Conservation (phyloP, 2,888 invertebrate species). For the Anodontia alba region DNA sequence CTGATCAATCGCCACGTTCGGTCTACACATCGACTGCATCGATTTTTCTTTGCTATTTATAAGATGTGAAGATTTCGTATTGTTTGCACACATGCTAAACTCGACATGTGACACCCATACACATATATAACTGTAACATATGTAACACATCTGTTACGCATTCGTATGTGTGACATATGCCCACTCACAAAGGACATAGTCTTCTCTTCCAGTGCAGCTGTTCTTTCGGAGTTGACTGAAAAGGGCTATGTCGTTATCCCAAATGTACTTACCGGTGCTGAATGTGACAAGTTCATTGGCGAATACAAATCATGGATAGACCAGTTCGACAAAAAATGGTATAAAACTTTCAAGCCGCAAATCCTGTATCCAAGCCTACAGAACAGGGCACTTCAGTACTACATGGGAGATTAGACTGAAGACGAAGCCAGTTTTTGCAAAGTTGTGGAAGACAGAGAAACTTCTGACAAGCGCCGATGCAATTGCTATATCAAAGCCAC, state of each 20-base stretch:
- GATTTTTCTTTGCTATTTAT: no score
- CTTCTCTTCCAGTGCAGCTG: neutral
- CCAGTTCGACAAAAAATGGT: constrained; percentile 39
- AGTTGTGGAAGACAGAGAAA: constrained; percentile 65
- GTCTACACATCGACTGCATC: no score
- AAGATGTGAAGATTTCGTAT: no score
- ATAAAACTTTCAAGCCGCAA: constrained; percentile 35
- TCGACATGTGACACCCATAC: no score
- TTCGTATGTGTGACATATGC: no score
- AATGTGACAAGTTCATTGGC: constrained; percentile 45
- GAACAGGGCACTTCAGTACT: constrained; percentile 45
- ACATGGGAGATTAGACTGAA: constrained; percentile 58
- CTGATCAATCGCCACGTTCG: no score
- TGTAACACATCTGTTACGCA: no score
- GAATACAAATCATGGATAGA: constrained; percentile 52
- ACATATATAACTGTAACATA: no score
- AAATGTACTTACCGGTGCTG: constrained; percentile 39
- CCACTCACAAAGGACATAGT: no score
- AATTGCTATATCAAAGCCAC: constrained; percentile 62
- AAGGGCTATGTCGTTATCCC: constrained; percentile 40
- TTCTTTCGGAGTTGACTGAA: neutral
- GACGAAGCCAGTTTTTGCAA: constrained; percentile 53
- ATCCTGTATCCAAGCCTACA: constrained; percentile 54
- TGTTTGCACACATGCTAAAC: no score
- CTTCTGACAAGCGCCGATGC: constrained; percentile 63